phyloP scores from a whole-genome alignment of 2,113 vertebrate species.

The Spea multiplicata region DNA sequence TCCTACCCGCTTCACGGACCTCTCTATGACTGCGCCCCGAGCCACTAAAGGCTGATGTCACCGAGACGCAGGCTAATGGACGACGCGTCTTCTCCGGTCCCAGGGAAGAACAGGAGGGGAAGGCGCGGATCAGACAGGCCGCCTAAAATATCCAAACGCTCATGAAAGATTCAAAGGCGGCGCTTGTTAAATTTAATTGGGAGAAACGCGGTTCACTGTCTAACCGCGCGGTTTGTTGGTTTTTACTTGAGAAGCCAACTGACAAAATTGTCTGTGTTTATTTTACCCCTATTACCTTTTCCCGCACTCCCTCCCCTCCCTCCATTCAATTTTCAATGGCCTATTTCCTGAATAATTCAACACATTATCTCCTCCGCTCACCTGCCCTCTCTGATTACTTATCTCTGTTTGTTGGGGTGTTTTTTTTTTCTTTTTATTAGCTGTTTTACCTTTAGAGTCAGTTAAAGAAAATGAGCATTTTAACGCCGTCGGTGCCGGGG shows the following conservation, averaged over 20 bases:
- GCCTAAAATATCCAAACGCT: slow-evolving; percentile 58
- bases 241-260: slow-evolving; percentile 63
- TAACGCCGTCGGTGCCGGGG: neutral
- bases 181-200: slow-evolving; percentile 74
- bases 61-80: slow-evolving; percentile 31
- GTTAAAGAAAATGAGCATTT: neutral
- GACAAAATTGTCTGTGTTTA: slow-evolving; percentile 58
- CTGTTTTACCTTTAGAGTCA: neutral
- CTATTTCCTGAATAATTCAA: slow-evolving; percentile 41
- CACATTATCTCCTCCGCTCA: slow-evolving; percentile 13
- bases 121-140: slow-evolving; percentile 49
- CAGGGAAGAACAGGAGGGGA: neutral
- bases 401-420: neutral
- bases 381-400: neutral
- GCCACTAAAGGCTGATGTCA: neutral
- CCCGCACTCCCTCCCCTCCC: neutral
- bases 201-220: slow-evolving; percentile 58
- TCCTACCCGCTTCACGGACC: accelerated
- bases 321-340: slow-evolving; percentile 32
- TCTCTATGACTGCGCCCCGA: neutral
- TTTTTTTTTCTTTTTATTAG: neutral
- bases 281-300: slow-evolving; percentile 11
- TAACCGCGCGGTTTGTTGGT: slow-evolving; percentile 57
- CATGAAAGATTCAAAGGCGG: slow-evolving; percentile 69
- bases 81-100: slow-evolving; percentile 7